Conservation (phyloP, 2,797 vertebrate species). For the Triplophysa yarkandensis region DNA sequence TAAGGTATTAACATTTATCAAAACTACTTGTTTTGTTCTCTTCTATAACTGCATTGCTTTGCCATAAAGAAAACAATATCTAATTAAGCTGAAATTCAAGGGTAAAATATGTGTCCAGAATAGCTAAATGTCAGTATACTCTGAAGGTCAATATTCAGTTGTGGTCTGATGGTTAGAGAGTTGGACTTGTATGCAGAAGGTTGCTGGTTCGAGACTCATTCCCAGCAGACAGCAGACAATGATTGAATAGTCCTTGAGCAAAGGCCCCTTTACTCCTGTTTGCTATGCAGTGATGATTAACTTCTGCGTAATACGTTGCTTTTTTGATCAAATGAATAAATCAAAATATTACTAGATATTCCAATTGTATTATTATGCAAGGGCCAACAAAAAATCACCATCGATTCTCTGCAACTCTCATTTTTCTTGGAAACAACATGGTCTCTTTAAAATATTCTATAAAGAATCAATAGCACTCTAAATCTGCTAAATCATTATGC, state of each 20-base stretch:
- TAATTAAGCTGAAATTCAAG: background rate
- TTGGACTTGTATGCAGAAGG: no score
- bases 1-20: background rate
- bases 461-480: conserved; percentile 54
- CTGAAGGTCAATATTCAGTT: background rate
- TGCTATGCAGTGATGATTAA: no score
- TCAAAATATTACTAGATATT: no score
- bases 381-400: no score
- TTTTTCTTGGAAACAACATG: conserved; percentile 28
- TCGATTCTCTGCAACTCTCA: conserved; percentile 5
- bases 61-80: background rate
- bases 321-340: no score
- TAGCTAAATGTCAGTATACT: background rate
- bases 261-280: no score
- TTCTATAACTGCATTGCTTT: background rate
- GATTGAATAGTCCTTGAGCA: no score
- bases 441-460: conserved; percentile 43
- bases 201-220: no score
- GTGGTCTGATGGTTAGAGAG: no score
- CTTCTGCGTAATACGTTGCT: no score
- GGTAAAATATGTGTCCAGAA: background rate
- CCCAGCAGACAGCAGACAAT: no score
- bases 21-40: background rate
- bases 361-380: no score
- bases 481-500: conserved; percentile 42